Evolutionary conservation across 2,888 invertebrate genomes (phyloP), one percentile per base, ranked within the genome.

Genomic region (Microctonus aethiopoides): DNA sequence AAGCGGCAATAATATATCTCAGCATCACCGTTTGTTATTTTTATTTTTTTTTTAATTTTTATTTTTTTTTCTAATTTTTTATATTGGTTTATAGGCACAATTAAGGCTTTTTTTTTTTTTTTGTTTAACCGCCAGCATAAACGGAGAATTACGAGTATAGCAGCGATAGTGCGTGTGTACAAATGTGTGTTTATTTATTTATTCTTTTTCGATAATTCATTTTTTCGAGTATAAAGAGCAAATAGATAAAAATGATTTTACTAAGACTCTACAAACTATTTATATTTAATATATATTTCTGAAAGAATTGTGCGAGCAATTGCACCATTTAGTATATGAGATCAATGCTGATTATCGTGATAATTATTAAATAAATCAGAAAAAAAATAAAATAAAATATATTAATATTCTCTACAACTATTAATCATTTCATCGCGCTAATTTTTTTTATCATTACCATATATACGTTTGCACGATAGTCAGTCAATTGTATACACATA

Each of bases 71-170:
- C 46, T 41, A 16, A 62, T 65, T 74, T 62, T 73, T 77, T 70
- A 73, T 69, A 77, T 72, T 79, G 71, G 74, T 77, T 74, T 76
- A 75, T 81, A 83, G 81, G 83, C 83, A 83, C 81, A 81, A 83
- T 82, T 77, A 83, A 83, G 83, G 83, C 83, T 76, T 77, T 76
- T 76, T 76, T 78, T 76, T 46, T 36, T 36, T 36, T 36, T 36
- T 46, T 46, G 46, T 46, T 46, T 78, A 77, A 76, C 75, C 79
- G 78, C 78, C 77, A 79, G 79, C 79, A 70, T 79, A 79, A 83
- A 80, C 75, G 70, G 79, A 73, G 63, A 36, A 74, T 72, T 74
- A 75, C 72, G 62, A 76, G 39, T 39, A 46, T 46, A 46, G 76
- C 74, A 71, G 71, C 67, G 67, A 68, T 68, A 75, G 72, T 71